These are phyloP conservation scores for Bombus confusus DNA, from an alignment of 1,140 invertebrate species.

Conservation along the genomic window DNA sequence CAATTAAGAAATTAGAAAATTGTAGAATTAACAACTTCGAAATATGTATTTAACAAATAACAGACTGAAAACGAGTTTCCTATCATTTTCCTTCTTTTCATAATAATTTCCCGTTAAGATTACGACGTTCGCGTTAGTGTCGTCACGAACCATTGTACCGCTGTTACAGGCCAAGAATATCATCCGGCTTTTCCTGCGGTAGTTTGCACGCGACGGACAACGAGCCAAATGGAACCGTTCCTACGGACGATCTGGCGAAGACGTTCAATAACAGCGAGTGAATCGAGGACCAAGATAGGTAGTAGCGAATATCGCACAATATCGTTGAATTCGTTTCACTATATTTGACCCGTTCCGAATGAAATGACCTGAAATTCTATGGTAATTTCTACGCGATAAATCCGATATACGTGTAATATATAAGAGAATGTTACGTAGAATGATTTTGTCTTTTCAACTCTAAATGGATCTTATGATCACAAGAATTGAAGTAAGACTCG, in stretches of 20 bases:
- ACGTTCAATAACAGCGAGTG: slow-evolving; percentile 56
- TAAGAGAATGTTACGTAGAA: not conserved
- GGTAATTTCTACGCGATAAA: slow-evolving; percentile 16
- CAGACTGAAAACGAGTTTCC: not conserved
- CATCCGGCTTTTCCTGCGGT: slow-evolving; percentile 6
- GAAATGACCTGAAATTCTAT: slow-evolving; percentile 26
- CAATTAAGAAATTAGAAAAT: not conserved
- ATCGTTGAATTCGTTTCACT: slow-evolving; percentile 24
- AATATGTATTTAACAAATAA: not conserved
- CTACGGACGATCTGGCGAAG: slow-evolving; percentile 63
- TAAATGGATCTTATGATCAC: not conserved
- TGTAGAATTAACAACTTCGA: not conserved
- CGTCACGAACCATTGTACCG: not conserved
- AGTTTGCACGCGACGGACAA: slow-evolving; percentile 36
- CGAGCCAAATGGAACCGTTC: slow-evolving; percentile 59
- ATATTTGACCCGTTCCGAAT: not conserved
- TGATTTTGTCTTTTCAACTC: not conserved
- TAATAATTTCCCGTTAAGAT: not conserved
- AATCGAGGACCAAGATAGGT: not conserved
- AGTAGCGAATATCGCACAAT: not conserved
- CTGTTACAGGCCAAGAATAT: slow-evolving; percentile 10
- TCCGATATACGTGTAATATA: not conserved
- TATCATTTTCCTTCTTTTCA: not conserved
- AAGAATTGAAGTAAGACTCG: too few relatives aligned
- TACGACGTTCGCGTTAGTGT: not conserved